phyloP scores from a whole-genome alignment of 2,113 vertebrate genomes.

The Takifugu flavidus region DNA sequence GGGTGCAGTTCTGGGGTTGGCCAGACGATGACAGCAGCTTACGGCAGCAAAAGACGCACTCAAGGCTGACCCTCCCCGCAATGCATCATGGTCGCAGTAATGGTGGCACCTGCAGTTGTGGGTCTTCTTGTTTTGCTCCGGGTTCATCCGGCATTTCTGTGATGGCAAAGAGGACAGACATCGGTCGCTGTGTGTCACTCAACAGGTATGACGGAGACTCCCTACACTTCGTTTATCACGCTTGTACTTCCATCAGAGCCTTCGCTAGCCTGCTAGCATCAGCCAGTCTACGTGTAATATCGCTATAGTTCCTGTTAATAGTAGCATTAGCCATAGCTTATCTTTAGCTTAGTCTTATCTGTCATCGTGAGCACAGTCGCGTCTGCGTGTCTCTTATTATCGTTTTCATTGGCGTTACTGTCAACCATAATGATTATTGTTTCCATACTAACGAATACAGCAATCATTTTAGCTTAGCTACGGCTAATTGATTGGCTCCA shows the following conservation, averaged over 20 bases:
- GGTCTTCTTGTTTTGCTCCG: slow-evolving; percentile 3
- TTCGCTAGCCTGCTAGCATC: slow-evolving; percentile 29
- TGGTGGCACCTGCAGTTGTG: slow-evolving; percentile 15
- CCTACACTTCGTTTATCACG: no score
- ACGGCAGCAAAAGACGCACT: background rate
- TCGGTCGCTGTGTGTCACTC: slow-evolving; percentile 48
- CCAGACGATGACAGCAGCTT: slow-evolving; percentile 26
- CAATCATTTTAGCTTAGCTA: no score
- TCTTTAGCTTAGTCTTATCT: slow-evolving; percentile 20
- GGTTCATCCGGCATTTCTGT: slow-evolving; percentile 28
- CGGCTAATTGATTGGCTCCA: no score
- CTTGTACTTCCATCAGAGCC: background rate
- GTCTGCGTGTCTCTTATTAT: no score
- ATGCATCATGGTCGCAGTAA: slow-evolving; percentile 56
- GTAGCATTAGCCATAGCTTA: slow-evolving; percentile 49
- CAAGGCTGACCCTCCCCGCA: background rate
- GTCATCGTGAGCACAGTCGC: no score
- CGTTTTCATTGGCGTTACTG: no score
- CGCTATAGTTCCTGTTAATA: slow-evolving; percentile 14
- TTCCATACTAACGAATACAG: no score
- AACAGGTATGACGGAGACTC: slow-evolving; percentile 54
- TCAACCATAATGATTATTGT: no score
- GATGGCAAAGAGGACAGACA: slow-evolving; percentile 51
- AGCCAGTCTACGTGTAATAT: slow-evolving; percentile 55
- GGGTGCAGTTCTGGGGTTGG: background rate